Percentiles rank a stretch among this genome's conserved stretches.
These are phyloP conservation scores for Brevimyrus niger DNA, from an alignment of 2,113 vertebrate genomes.

Conservation along the genomic window DNA sequence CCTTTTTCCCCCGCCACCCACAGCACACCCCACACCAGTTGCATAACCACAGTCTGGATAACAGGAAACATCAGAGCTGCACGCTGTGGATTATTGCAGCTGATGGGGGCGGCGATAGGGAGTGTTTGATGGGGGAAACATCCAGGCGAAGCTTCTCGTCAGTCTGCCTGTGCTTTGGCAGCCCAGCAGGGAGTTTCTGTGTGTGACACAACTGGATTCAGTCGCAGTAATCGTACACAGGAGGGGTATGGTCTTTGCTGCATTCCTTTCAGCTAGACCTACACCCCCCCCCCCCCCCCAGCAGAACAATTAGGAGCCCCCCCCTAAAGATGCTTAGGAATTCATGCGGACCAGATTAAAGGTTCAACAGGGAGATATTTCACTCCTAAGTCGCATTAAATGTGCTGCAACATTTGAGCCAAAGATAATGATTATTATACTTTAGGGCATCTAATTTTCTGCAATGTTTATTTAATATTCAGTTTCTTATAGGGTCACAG, in stretches of 20 bases:
- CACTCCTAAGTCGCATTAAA: neutral
- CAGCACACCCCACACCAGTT: neutral
- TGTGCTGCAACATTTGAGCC: neutral
- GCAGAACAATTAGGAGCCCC: constrained; percentile 5
- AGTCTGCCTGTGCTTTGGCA: neutral
- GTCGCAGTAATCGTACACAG: neutral
- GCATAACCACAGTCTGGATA: neutral
- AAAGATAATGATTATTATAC: neutral
- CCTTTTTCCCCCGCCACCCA: neutral
- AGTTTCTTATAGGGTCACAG: neutral
- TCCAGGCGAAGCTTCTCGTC: neutral
- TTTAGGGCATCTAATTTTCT: neutral
- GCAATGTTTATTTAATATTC: constrained; percentile 12
- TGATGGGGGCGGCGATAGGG: neutral
- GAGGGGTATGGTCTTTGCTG: neutral
- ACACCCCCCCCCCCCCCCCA: neutral
- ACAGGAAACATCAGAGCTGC: neutral
- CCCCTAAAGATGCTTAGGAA: neutral
- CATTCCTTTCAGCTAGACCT: constrained; percentile 20
- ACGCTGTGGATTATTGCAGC: neutral
- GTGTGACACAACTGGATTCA: neutral
- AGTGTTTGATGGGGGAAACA: neutral
- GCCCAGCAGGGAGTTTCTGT: neutral
- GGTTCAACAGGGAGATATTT: constrained; percentile 8
- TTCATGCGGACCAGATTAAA: constrained; percentile 10